phyloP scores from a whole-genome alignment of 2,113 vertebrate species.

The Athene noctua region DNA sequence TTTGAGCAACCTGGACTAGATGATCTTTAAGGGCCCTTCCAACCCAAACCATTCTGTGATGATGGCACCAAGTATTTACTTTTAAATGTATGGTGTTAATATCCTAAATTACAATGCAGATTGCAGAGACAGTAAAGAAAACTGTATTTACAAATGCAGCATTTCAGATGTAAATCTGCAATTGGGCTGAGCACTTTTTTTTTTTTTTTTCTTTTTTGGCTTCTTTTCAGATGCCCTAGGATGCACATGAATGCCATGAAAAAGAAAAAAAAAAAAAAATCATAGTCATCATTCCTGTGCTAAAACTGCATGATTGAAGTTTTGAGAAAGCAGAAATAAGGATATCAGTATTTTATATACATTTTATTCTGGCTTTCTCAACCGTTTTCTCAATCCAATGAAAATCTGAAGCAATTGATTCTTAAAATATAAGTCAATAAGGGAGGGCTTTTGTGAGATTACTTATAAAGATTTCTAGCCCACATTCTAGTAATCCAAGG shows the following conservation, averaged over 20 bases:
- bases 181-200: not conserved
- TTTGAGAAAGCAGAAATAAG: not conserved
- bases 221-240: not conserved
- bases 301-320: not conserved
- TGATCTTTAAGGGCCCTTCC: too few species aligned
- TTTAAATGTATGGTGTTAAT: not conserved
- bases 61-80: not conserved
- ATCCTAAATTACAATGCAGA: not conserved
- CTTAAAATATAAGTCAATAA: conserved; percentile 53
- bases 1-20: too few species aligned
- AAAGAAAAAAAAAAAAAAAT: not conserved
- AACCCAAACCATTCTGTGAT: not conserved
- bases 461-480: conserved; percentile 56
- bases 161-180: not conserved
- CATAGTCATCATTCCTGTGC: not conserved
- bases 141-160: not conserved
- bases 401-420: conserved; percentile 34
- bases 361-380: conserved; percentile 19
- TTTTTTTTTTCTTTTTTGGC: not conserved
- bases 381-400: conserved; percentile 15
- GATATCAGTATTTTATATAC: not conserved
- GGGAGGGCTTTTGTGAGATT: conserved; percentile 38
- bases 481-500: conserved; percentile 29
- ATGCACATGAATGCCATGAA: not conserved
- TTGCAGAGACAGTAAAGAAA: not conserved